Evolutionary conservation across 2,797 vertebrate species (phyloP).

Genomic region (Choloepus didactylus): DNA sequence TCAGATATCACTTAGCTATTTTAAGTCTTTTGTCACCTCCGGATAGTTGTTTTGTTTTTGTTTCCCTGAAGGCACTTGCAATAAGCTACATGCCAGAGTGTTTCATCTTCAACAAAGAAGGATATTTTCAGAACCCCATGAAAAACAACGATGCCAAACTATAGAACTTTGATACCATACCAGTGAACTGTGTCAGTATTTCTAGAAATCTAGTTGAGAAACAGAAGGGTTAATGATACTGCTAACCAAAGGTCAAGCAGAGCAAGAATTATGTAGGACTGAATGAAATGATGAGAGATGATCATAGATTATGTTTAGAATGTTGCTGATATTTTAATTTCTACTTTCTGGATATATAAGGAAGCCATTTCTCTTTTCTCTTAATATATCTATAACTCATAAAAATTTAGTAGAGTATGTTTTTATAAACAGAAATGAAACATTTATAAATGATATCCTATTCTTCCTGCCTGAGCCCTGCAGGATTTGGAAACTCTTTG

Average conservation of each 20-base stretch:
- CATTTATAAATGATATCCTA: constrained; percentile 26
- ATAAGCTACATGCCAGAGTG: constrained; percentile 39
- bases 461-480: background rate
- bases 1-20: constrained; percentile 62
- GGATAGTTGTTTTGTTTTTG: constrained; percentile 65
- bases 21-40: constrained; percentile 55
- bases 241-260: background rate
- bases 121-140: background rate
- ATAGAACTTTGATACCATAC: background rate
- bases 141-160: constrained; percentile 26
- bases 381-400: background rate
- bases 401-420: constrained; percentile 1
- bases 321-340: constrained; percentile 46
- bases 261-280: constrained; percentile 47
- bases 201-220: constrained; percentile 60
- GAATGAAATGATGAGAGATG: constrained; percentile 48
- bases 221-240: constrained; percentile 13
- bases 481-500: constrained; percentile 13
- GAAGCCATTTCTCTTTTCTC: constrained; percentile 7
- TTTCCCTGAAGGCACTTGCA: constrained; percentile 58
- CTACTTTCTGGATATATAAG: constrained; percentile 26
- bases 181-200: constrained; percentile 40
- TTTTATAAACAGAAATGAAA: constrained; percentile 49
- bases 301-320: constrained; percentile 40
- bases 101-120: constrained; percentile 55